Base-by-base conservation (phyloP, 2,797 vertebrate genomes). In the Geotrypetes seraphini region DNA sequence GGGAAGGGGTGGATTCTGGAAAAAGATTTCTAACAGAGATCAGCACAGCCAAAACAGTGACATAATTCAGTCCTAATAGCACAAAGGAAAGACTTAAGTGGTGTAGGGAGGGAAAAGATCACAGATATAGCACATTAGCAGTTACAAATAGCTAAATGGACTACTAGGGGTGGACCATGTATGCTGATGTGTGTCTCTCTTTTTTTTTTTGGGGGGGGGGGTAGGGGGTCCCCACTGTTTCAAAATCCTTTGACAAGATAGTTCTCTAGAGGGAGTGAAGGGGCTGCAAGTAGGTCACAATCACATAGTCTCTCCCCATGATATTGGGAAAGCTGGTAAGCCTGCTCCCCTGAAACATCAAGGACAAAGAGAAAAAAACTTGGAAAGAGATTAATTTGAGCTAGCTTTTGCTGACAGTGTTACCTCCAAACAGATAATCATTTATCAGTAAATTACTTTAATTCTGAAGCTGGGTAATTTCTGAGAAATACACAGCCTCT, bases 381-480 rank as follows among this genome's bases (percentile, higher is more conserved):
- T 25, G 66, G 55, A 71, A 64, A 65, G 33, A 67, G 51, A 75
- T 80, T 76, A 68, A 70, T 68, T 69, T 53, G 38, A 68, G 54
- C 33, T 50, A 50, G 29, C 36, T 60, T 42, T 53, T 62, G 44
- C 65, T 69, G 55, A 64, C 57, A 57, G 50, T 35, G 47, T 63
- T 66, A 47, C 59, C 38, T 66, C 36, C 60, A 60, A 78, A 63
- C 1, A 5, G 61, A 57, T 69, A 66, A 64, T 66, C 50, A 72
- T 71, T 81, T 77, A 63, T 64, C 64, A 65, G 44, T 71, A 71
- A 81, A 75, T 79, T 73, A 57, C 66, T 73, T 78, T 64, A 43
- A n/a, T n/a, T 70, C 47, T 65, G 56, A 38, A 71, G 54, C 46
- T 40, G 55, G 44, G 58, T 69, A 69, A 71, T 71, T 73, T 77